Base-by-base conservation (phyloP, 2,113 vertebrate species). In the Notiomystis cincta region DNA sequence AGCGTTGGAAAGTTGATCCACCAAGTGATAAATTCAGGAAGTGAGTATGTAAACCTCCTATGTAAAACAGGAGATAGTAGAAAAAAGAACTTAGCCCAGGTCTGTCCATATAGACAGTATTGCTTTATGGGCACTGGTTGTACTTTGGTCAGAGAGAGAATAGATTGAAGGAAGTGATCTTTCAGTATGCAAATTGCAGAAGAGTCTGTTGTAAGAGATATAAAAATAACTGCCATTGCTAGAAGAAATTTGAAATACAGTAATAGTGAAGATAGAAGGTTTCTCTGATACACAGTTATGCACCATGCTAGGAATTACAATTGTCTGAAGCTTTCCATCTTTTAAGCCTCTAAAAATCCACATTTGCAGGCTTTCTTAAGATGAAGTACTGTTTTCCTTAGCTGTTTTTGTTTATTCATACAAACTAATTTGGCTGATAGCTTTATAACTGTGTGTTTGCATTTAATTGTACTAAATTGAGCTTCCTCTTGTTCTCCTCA, bases 121-220 rank as follows among this genome's bases (percentile, higher is more conserved):
- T 78, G n/a, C 31, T 58, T 80, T 71, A 24, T 71, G 25, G 22
- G 17, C 25, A 54, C 28, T 30, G 38, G 9, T 61, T 71, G 15
- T 53, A 45, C 25, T 83, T 89, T 7, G 30, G 30, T 70, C 28
- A 81, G 56, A 57, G 50, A n/a, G 12, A 64, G 33, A 54, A 16
- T 25, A 66, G 38, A 40, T 17, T 58, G 28, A 62, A 54, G 35
- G 7, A 44, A 54, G 33, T 24, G 7, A 19, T 73, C 13, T 58
- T 58, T 82, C 24, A 31, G 12, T 50, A 17, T 75, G 33, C 17
- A 58, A 33, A 14, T n/a, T 20, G 10, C 27, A 42, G 40, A 47
- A 50, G 8, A 37, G 22, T 64, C 78, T 20, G 9, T 60, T 0
- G 0, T 20, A 58, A 7, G 22, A 48, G 8, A 4, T 80, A 17